Conservation (phyloP, 2,113 vertebrate species). For the Carassius auratus region DNA sequence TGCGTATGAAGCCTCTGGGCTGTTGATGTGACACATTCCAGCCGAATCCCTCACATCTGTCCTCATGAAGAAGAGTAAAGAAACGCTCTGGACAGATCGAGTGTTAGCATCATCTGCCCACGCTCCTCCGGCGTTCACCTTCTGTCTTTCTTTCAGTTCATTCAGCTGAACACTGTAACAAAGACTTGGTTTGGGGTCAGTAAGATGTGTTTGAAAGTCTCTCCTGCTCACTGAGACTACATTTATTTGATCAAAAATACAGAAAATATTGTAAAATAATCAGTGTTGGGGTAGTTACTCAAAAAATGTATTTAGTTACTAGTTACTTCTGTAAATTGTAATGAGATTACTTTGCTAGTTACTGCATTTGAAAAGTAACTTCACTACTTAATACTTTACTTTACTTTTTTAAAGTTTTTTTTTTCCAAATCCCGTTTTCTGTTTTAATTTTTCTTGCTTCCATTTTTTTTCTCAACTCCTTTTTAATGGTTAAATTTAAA, state of each 20-base stretch:
- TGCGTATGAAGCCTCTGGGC: constrained; percentile 47
- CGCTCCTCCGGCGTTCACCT: not conserved
- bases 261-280: not conserved
- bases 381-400: too few relatives aligned
- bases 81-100: not conserved
- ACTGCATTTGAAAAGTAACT: too few relatives aligned
- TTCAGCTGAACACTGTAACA: not conserved
- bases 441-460: too few relatives aligned
- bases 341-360: too few relatives aligned
- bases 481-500: too few relatives aligned
- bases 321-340: too few relatives aligned
- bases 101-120: not conserved
- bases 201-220: not conserved
- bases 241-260: not conserved
- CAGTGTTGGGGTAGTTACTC: too few relatives aligned
- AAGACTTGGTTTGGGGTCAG: not conserved
- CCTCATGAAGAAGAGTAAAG: not conserved
- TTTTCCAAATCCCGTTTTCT: too few relatives aligned
- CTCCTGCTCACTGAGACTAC: not conserved
- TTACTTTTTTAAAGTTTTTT: too few relatives aligned
- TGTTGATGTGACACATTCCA: constrained; percentile 60
- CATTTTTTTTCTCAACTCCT: too few relatives aligned
- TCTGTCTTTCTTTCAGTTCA: not conserved
- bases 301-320: too few relatives aligned
- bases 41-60: constrained; percentile 62